These are phyloP conservation scores for Jacana jacana DNA, from an alignment of 2,113 vertebrate species.

Conservation along the genomic window DNA sequence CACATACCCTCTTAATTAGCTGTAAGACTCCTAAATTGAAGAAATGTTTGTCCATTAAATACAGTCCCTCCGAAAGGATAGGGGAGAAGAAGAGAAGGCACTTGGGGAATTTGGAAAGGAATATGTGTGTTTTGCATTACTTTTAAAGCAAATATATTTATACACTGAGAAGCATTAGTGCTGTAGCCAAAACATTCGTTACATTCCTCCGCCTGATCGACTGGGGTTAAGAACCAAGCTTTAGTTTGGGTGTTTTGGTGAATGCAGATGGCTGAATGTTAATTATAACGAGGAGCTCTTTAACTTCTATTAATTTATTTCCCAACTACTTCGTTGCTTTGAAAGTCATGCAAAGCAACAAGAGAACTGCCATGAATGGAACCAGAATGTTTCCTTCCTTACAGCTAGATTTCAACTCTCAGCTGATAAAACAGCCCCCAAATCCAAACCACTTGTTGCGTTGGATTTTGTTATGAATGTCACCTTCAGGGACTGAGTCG, in stretches of 20 bases:
- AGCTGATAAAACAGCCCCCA: constrained; percentile 56
- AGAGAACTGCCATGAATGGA: background rate
- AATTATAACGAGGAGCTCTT: background rate
- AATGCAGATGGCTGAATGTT: constrained; percentile 8
- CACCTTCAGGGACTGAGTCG: constrained; percentile 18
- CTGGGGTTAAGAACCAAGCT: background rate
- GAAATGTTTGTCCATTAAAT: background rate
- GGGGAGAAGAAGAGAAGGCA: background rate
- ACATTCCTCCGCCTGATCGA: background rate
- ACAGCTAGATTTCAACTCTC: background rate
- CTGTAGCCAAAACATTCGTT: constrained; percentile 13
- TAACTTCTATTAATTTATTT: constrained; percentile 14
- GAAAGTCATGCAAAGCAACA: background rate
- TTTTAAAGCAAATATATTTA: background rate
- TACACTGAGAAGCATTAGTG: constrained; percentile 3
- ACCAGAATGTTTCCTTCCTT: constrained; percentile 23
- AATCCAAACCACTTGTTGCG: constrained; percentile 55
- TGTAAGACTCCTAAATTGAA: background rate
- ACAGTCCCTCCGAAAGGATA: background rate
- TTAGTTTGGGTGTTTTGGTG: constrained; percentile 12
- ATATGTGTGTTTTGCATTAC: constrained; percentile 36
- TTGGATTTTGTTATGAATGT: background rate
- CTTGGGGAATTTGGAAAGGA: background rate
- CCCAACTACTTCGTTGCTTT: constrained; percentile 4
- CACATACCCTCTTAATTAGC: constrained; percentile 24